These are phyloP conservation scores for Hipparchia sbordonii DNA, from an alignment of 2,888 invertebrate genomes.

Conservation along the genomic window DNA sequence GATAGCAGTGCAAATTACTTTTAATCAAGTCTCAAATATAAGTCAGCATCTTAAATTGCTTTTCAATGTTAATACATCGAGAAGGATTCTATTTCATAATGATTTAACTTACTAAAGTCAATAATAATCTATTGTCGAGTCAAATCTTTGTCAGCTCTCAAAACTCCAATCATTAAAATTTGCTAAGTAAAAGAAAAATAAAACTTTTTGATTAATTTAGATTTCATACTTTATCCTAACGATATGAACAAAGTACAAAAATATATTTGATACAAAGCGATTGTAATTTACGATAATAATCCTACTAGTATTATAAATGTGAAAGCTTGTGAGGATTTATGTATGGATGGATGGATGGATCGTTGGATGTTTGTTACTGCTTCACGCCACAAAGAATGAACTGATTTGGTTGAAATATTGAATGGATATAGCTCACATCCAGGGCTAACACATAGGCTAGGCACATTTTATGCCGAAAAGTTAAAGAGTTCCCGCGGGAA, in stretches of 20 bases:
- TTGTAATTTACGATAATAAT: too few relatives aligned
- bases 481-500: too few relatives aligned
- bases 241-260: neutral
- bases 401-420: too few relatives aligned
- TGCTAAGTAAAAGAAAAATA: constrained; percentile 13
- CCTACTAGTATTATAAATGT: too few relatives aligned
- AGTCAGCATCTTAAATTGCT: constrained; percentile 29
- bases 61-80: constrained; percentile 34
- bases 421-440: too few relatives aligned
- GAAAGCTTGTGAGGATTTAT: too few relatives aligned
- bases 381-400: too few relatives aligned
- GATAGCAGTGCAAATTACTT: neutral
- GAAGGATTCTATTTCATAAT: constrained; percentile 22
- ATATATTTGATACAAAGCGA: neutral
- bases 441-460: too few relatives aligned
- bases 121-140: constrained; percentile 41
- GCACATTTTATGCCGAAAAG: too few relatives aligned
- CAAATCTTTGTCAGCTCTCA: constrained; percentile 36
- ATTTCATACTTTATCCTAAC: neutral
- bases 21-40: constrained; percentile 6
- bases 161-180: constrained; percentile 43
- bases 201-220: neutral
- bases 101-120: constrained; percentile 40
- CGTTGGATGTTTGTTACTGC: too few relatives aligned
- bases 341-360: too few relatives aligned